Evolutionary conservation across 2,113 vertebrate species (phyloP), one percentile per base, ranked within the genome.

Genomic region (Rhabdornis inornatus): DNA sequence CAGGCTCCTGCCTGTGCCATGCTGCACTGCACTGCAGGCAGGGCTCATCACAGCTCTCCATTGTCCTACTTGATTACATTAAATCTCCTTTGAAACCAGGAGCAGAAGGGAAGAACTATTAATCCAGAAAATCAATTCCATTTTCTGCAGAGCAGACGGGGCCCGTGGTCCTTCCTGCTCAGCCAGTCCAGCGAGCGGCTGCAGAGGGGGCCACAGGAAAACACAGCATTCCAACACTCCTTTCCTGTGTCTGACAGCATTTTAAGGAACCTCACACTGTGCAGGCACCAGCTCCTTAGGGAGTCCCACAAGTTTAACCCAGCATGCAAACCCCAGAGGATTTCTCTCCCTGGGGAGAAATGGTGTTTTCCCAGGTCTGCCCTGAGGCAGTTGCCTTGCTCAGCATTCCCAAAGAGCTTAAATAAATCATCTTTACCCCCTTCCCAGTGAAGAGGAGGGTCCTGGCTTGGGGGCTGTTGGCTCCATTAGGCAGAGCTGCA

Each of bases 51-150:
- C 50, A 31, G 25, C 30, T 24, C 42, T 8, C 27, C 70, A 40
- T 12, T 9, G 9, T 66, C 82, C 86, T 21, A 1, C 49, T 19
- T 16, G 24, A 72, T 61, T 39, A 20, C 55, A 10, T 69, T 56
- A 93, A 75, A 91, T 91, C 83, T 87, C 71, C 81, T 89, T 83
- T 39, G 59, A 89, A 94, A 74, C 72, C 92, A 94, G 76, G 21
- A 10, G 80, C 52, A 19, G 59, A 76, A 66, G 52, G 55, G 76
- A 16, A 65, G 76, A 85, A 78, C 31, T 85, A 93, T 91, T 92
- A 89, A 95, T 84, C 57, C 30, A 21, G 81, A 33, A 37, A 56
- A 87, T 83, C 92, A 31, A 86, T 90, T 87, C 66, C 33, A 11
- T 83, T 90, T 94, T 75, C 53, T 7, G 3, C 68, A 74, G 77